Evolutionary conservation across 2,113 vertebrate species (phyloP), one percentile per base, ranked within the genome.

Genomic region (Orthochromis indermauri): DNA sequence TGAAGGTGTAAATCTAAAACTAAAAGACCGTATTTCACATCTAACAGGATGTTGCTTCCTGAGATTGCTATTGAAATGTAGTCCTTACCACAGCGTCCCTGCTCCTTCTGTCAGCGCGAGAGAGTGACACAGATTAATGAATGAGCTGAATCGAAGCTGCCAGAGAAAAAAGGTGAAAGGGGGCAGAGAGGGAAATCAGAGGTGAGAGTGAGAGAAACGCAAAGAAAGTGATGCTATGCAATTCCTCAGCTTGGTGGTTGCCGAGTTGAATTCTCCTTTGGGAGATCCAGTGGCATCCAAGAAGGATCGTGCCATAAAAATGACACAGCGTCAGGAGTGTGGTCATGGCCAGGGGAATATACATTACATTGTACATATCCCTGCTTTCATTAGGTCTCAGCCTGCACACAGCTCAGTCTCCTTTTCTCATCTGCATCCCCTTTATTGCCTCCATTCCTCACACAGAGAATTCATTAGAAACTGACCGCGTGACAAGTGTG

Each of bases 361-460:
- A 82, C 80, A 91, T 93, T 90, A 92, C 66, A 51, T 3, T 78
- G 45, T 78, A 91, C 90, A 93, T 89, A 79, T 19, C 82, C 81
- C 79, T 54, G 85, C 89, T 88, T 93, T 94, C 82, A 93, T 93
- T 92, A 87, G 42, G 40, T 21, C 49, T 83, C 86, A 61, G 61
- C 57, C 86, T 80, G 71, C 88, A 85, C 87, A 49, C 84, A 55
- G 88, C 80, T 68, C 84, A 21, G 49, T 47, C 54, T 84, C 88
- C 85, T 80, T 68, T 83, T 73, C 95, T 95, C 95, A 91, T 93
- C 90, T 76, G 80, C 88, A 88, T 45, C 79, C 42, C 37, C 80
- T 94, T 96, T 91, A 96, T 93, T 88, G 88, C 92, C 91, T 87
- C 91, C 88, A 93, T 94, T 91, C 83, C 89, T 95, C 91, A 94